Base-by-base conservation (phyloP, 1,140 invertebrate species). In the Bombus waltoni region DNA sequence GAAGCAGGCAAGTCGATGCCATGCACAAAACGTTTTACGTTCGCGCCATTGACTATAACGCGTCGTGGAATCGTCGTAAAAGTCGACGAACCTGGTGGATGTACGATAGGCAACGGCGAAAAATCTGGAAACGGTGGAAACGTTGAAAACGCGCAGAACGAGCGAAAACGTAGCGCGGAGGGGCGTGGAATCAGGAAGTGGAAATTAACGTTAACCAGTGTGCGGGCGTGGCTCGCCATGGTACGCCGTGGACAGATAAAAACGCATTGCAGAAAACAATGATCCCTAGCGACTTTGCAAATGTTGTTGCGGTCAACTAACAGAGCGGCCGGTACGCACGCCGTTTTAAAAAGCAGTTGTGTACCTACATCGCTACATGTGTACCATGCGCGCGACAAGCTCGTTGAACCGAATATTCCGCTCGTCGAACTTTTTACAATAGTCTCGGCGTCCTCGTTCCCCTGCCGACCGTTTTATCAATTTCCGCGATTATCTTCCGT, bases 271-370 rank as follows among this genome's bases (percentile, higher is more conserved):
- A 40, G 81, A 13, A 66, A 79, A 88, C 83, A 83, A 90, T 88
- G 83, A 90, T 84, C 40, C 40, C 65, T 22, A 28, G 32, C 62
- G 62, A 82, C 70, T 81, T 81, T 42, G 47, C 79, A 75, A 87
- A 81, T 82, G 89, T 88, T 88, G 81, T 89, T 72, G 81, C 72
- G 85, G 87, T 44, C 72, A 62, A 44, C 77, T 73, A 83, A 85
- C 80, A 79, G 44, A 40, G 68, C 38, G 10, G 47, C 47, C 70
- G 76, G 76, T n/a, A 66, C 75, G 35, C 10, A 38, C 35, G 18
- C 2, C 42, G 53, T 15, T 76, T 89, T 81, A 89, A 88, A 89
- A 83, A 87, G 28, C 72, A 47, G 22, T 32, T 47, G 62, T 72
- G 62, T 57, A 53, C 35, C 71, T 62, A 47, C 42, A 18, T 59